Evolutionary conservation across 1,140 invertebrate genomes (phyloP).

Genomic region (Ericerus pela): DNA sequence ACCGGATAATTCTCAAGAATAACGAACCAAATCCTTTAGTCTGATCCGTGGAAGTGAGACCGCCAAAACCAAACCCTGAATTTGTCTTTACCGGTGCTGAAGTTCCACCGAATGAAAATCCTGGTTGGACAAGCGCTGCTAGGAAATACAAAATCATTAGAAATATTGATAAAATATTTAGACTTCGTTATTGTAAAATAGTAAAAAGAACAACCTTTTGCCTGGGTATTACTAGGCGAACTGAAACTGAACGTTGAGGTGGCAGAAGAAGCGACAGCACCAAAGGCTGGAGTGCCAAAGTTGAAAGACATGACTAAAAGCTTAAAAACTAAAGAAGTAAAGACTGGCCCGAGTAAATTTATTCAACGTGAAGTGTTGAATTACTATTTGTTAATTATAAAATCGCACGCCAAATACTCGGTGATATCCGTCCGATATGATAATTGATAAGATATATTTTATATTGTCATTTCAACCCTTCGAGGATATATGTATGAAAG

Average conservation of each 20-base stretch:
- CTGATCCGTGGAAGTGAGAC: constrained; percentile 38
- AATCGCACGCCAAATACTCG: too few relatives aligned
- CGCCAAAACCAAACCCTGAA: constrained; percentile 19
- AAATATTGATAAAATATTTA: neutral
- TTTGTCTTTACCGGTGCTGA: neutral
- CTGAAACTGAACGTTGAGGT: constrained; percentile 24
- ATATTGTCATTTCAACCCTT: too few relatives aligned
- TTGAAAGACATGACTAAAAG: constrained; percentile 1
- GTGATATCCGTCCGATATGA: too few relatives aligned
- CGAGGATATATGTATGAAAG: too few relatives aligned
- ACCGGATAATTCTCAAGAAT: neutral
- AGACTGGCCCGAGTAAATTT: too few relatives aligned
- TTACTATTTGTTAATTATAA: too few relatives aligned
- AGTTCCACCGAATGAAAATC: neutral
- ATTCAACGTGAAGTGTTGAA: too few relatives aligned
- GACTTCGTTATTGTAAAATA: neutral
- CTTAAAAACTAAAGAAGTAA: too few relatives aligned
- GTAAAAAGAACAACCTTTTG: neutral
- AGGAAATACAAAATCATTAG: neutral
- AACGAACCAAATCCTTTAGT: constrained; percentile 29
- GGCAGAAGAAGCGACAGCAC: constrained; percentile 21
- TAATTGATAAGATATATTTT: too few relatives aligned
- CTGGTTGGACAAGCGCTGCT: neutral
- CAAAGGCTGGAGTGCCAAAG: constrained; percentile 19
- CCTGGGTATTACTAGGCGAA: constrained; percentile 21